phyloP scores from a whole-genome alignment of 2,888 invertebrate species.

The Lagria hirta region DNA sequence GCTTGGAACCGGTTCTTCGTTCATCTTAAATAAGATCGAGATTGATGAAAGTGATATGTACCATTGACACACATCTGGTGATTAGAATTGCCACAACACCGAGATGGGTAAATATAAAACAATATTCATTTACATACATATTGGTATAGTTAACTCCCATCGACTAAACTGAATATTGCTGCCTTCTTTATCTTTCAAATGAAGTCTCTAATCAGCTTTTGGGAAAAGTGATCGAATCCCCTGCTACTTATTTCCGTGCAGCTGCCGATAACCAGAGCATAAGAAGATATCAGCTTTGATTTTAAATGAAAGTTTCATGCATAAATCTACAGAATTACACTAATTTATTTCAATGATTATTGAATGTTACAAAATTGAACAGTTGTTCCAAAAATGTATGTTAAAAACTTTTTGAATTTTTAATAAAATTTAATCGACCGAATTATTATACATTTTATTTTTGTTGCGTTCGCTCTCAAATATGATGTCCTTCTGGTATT shows the following conservation, averaged over 20 bases:
- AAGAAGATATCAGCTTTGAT: too few relatives aligned
- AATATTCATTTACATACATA: constrained; percentile 47
- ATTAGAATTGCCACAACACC: constrained; percentile 36
- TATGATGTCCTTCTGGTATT: too few relatives aligned
- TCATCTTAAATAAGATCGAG: constrained; percentile 32
- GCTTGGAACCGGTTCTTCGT: constrained; percentile 6
- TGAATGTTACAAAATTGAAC: too few relatives aligned
- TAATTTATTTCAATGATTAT: too few relatives aligned
- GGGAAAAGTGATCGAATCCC: constrained; percentile 12
- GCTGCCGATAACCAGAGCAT: too few relatives aligned
- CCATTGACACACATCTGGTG: constrained; percentile 37
- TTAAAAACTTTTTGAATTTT: too few relatives aligned
- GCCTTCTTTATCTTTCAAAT: constrained; percentile 29
- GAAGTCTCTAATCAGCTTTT: constrained; percentile 21
- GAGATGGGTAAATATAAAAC: constrained; percentile 36
- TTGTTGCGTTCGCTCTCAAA: too few relatives aligned
- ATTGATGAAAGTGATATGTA: constrained; percentile 39
- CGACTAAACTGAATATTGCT: constrained; percentile 10
- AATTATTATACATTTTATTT: too few relatives aligned
- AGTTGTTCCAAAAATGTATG: too few relatives aligned
- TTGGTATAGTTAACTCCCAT: constrained; percentile 39
- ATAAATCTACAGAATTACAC: too few relatives aligned
- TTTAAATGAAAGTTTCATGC: too few relatives aligned
- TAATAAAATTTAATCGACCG: too few relatives aligned
- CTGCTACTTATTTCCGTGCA: constrained; percentile 10